These are phyloP conservation scores for Mesoligia furuncula DNA, from an alignment of 2,888 invertebrate genomes.

Conservation along the genomic window DNA sequence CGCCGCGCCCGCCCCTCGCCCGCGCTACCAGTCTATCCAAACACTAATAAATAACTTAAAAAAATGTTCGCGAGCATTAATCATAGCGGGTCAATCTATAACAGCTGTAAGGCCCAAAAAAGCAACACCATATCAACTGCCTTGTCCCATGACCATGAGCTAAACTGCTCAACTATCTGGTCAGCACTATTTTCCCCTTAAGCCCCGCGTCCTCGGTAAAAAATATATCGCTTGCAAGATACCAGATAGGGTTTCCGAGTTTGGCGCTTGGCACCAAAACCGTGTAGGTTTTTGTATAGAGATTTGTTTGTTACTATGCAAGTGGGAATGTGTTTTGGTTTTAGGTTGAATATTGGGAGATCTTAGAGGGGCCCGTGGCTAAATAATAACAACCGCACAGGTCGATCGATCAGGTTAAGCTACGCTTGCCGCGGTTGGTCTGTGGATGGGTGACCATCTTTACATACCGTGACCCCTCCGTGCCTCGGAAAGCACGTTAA, in stretches of 20 bases:
- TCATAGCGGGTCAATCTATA: constrained; percentile 22
- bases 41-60: constrained; percentile 8
- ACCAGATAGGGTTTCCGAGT: constrained; percentile 47
- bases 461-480: no score
- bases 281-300: constrained; percentile 43
- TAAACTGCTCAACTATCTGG: constrained; percentile 20
- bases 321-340: constrained; percentile 5
- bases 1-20: no score
- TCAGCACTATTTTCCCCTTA: constrained; percentile 66
- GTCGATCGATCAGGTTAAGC: no score
- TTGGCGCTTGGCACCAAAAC: constrained; percentile 34
- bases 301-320: constrained; percentile 15
- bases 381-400: no score
- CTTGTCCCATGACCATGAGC: constrained; percentile 36
- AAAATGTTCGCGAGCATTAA: constrained; percentile 31
- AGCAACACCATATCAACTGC: constrained; percentile 28
- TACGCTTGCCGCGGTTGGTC: no score
- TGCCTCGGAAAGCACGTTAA: no score
- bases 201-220: constrained; percentile 64
- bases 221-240: constrained; percentile 71
- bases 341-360: background rate
- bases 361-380: no score
- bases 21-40: no score
- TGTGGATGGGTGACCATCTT: no score
- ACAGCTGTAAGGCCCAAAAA: constrained; percentile 33